phyloP scores from a whole-genome alignment of 1,140 invertebrate genomes.

The Drosophila suzukii region DNA sequence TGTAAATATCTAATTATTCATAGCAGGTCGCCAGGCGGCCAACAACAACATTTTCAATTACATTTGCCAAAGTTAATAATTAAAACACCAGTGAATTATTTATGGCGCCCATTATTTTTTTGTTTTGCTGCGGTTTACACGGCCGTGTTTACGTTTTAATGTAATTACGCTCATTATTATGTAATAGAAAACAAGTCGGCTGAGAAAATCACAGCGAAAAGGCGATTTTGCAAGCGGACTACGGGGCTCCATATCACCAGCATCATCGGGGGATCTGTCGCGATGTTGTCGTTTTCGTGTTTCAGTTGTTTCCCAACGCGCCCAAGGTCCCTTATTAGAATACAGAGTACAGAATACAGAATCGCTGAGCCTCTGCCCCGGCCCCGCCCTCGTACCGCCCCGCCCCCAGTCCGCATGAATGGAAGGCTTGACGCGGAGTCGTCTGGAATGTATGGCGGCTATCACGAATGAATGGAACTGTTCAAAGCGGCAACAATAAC shows the following conservation, averaged over 20 bases:
- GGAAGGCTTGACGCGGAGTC: constrained; percentile 32
- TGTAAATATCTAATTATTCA: constrained; percentile 27
- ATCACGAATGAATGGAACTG: constrained; percentile 38
- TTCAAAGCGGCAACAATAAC: constrained; percentile 53
- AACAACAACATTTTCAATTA: constrained; percentile 12
- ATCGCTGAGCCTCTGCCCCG: constrained; percentile 6
- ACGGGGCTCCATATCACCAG: neutral
- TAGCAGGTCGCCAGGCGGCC: neutral
- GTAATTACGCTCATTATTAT: constrained; percentile 49
- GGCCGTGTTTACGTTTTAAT: constrained; percentile 34
- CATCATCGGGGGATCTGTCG: constrained; percentile 19
- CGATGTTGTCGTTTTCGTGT: constrained; percentile 13
- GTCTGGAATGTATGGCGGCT: constrained; percentile 37
- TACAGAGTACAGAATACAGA: constrained; percentile 49
- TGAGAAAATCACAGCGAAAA: constrained; percentile 22
- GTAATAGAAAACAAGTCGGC: constrained; percentile 42
- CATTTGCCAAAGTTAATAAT: constrained; percentile 42
- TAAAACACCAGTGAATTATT: constrained; percentile 43
- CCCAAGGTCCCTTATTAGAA: constrained; percentile 62
- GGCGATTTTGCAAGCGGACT: constrained; percentile 26
- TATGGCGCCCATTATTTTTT: constrained; percentile 40
- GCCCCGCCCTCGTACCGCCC: neutral
- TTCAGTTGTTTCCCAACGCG: constrained; percentile 27
- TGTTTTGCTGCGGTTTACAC: constrained; percentile 37
- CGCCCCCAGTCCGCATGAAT: constrained; percentile 32